phyloP scores from a whole-genome alignment of 2,888 invertebrate species.

The Clistopyga incitator region DNA sequence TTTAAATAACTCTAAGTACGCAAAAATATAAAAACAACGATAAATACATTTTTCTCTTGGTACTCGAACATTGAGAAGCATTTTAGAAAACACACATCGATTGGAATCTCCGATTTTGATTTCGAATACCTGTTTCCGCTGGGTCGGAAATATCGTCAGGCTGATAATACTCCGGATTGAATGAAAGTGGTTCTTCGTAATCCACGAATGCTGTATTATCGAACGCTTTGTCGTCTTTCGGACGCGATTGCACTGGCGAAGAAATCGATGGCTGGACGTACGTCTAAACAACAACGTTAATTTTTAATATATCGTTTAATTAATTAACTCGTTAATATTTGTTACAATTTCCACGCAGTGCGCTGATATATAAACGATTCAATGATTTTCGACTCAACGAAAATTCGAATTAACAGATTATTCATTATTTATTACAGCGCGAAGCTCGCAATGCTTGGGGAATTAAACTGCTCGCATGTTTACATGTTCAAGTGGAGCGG shows the following conservation, averaged over 20 bases:
- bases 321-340: constrained; percentile 11
- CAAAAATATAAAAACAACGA: too few species aligned
- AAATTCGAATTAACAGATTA: constrained; percentile 12
- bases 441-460: constrained; percentile 59
- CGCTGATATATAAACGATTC: not conserved
- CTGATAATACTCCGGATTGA: constrained; percentile 89
- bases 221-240: constrained; percentile 85
- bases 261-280: constrained; percentile 80
- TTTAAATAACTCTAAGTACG: too few species aligned
- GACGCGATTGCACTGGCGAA: constrained; percentile 76
- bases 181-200: constrained; percentile 93
- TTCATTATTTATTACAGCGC: not conserved
- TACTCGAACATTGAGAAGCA: too few species aligned
- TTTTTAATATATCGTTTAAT: constrained; percentile 19
- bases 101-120: not conserved
- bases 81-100: too few species aligned
- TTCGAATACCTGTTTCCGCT: constrained; percentile 76
- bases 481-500: constrained; percentile 84
- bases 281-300: constrained; percentile 75
- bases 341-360: constrained; percentile 4
- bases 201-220: constrained; percentile 92
- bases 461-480: constrained; percentile 79
- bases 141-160: constrained; percentile 85
- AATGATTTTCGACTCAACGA: constrained; percentile 82
- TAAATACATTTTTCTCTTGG: too few species aligned